Base-by-base conservation (phyloP, 2,113 vertebrate species). In the Corynorhinus townsendii region DNA sequence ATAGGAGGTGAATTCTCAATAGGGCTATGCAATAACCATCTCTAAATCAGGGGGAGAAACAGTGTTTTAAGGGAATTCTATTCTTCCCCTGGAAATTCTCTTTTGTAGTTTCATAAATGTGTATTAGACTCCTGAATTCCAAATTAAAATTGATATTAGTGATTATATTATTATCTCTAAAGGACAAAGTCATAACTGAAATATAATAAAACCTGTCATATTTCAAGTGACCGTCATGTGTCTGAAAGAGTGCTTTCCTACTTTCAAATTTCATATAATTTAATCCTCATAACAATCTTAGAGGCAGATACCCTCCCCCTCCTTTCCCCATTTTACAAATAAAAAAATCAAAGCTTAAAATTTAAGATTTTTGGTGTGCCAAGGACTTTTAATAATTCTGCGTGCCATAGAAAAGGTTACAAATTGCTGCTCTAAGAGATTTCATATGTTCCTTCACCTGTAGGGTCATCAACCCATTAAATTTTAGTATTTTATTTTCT, bases 1-100 rank as follows among this genome's bases (percentile, higher is more conserved):
- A 96, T 94, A 90, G 66, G 16, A 95, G 89, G 59, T 93, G 76
- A 95, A 90, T 94, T 96, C 93, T 97, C 96, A 92, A 68, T 77
- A 92, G 35, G 75, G n/a, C 8, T 89, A 40, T 33, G 54, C 26
- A 47, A 35, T 69, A 80, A 12, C 64, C n/a, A 83, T 95, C 84
- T 94, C 47, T 77, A 90, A 93, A 88, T 47, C 26, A 15, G 54
- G n/a, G 28, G 0, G 79, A 73, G 52, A 17, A 59, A 7, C 9
- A 14, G 4, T 62, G 19, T 85, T 73, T 38, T 75, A 95, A 81
- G 11, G 4, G 47, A 93, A 75, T 89, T 81, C 52, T 92, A 7
- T 24, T 84, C 11, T 80, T 80, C 89, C 43, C 54, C 17, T 89
- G 22, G 16, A 90, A 94, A 91, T 86, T 89, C 10, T 73, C 11